Conservation (phyloP, 2,888 invertebrate genomes). For the Nomada fucata region DNA sequence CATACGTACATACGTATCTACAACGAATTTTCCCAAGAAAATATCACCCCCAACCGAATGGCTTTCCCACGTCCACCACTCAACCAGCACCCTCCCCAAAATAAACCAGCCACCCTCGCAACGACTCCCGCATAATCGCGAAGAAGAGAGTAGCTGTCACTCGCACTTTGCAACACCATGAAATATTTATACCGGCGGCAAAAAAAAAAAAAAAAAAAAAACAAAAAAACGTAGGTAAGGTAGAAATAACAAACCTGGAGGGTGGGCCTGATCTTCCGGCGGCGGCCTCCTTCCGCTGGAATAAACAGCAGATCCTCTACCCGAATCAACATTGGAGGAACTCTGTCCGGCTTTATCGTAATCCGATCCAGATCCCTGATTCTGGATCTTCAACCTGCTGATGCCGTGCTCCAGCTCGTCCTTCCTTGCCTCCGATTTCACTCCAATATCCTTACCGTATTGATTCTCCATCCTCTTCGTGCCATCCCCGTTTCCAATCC, state of each 20-base stretch:
- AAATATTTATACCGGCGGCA: conserved; percentile 1
- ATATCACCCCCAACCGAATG: too few relatives aligned
- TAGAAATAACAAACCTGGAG: conserved; percentile 75
- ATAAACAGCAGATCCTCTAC: conserved; percentile 92
- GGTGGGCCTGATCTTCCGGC: conserved; percentile 82
- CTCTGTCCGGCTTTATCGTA: conserved; percentile 91
- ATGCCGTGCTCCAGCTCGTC: conserved; percentile 80
- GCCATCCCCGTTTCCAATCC: conserved; percentile 62
- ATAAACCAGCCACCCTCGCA: too few relatives aligned
- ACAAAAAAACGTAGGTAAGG: conserved; percentile 23
- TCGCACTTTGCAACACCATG: background rate
- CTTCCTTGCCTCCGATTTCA: conserved; percentile 75
- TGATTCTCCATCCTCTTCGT: conserved; percentile 72
- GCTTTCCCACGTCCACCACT: too few relatives aligned
- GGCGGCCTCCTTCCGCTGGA: conserved; percentile 89
- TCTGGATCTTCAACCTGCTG: conserved; percentile 80
- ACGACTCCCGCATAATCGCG: too few relatives aligned
- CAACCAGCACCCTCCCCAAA: too few relatives aligned
- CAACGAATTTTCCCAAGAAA: too few relatives aligned
- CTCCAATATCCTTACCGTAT: conserved; percentile 58
- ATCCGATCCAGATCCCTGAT: conserved; percentile 85
- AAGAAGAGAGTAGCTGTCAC: too few relatives aligned
- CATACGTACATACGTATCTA: background rate
- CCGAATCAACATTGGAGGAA: conserved; percentile 91
- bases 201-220: background rate